phyloP scores from a whole-genome alignment of 1,140 invertebrate species.

The Tetragonula clypearis region DNA sequence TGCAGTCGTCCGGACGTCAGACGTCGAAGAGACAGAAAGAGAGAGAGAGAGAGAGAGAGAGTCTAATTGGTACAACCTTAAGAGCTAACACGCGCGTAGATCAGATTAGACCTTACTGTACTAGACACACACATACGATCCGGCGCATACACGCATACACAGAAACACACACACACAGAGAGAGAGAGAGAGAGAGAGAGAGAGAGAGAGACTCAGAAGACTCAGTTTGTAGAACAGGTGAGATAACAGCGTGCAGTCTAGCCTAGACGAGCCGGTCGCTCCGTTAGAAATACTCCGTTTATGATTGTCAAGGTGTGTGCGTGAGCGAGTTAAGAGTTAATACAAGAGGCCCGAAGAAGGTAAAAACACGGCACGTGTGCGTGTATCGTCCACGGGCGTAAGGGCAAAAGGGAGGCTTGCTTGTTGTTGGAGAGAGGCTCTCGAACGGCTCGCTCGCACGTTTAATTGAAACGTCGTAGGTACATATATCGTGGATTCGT shows the following conservation, averaged over 20 bases:
- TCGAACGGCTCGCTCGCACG: conserved; percentile 58
- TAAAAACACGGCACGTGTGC: conserved; percentile 24
- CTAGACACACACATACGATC: conserved; percentile 22
- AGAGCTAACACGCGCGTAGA: conserved; percentile 39
- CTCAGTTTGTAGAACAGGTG: neutral
- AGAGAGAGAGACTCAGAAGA: neutral
- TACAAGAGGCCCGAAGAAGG: neutral
- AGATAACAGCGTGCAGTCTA: conserved; percentile 18
- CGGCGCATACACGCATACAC: neutral
- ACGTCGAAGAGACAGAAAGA: neutral
- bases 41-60: neutral
- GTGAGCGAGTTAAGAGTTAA: conserved; percentile 41
- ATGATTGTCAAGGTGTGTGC: conserved; percentile 59
- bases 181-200: too few relatives aligned
- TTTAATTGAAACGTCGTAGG: conserved; percentile 77
- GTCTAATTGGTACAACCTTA: conserved; percentile 6
- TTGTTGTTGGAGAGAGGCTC: neutral
- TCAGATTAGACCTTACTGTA: neutral
- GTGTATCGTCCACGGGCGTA: too few relatives aligned
- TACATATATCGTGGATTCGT: conserved; percentile 57
- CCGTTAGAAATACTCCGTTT: conserved; percentile 34
- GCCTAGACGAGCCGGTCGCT: conserved; percentile 25
- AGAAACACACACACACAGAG: too few relatives aligned
- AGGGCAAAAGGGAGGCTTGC: too few relatives aligned
- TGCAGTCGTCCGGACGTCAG: conserved; percentile 54